Evolutionary conservation across 2,113 vertebrate species (phyloP), one percentile per base, ranked within the genome.

Genomic region (Saguinus imperator): DNA sequence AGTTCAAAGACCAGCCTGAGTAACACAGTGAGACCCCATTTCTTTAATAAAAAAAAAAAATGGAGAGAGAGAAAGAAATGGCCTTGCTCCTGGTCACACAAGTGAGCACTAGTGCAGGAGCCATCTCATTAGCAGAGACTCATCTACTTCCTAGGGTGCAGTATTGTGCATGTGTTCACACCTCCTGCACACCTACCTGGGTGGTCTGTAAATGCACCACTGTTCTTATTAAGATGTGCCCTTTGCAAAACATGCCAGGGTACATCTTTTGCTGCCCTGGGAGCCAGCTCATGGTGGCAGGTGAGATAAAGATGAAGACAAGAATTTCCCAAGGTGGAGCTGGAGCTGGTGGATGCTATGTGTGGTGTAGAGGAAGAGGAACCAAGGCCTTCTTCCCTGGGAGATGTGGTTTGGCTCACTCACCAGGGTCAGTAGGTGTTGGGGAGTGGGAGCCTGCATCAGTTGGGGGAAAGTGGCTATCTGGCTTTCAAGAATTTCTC

Each of bases 351-450:
- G 8, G 20, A 35, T 13, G 7, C 10, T 20, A 45, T n/a, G 55
- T 88, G 85, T 70, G 40, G 72, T 3, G 27, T 55, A 23, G 43
- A 16, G 75, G 12, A 21, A 37, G 20, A 37, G 81, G 25, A 2
- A 17, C 16, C 57, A 40, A 20, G 32, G n/a, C 18, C 12, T 89
- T 50, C 32, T 75, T n/a, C 73, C 86, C 43, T 13, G 18, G n/a
- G 50, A 93, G 52, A 9, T 68, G n/a, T 20, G 43, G 11, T 6
- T 18, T 3, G 35, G n/a, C 45, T 55, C 35, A 21, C 85, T 61
- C 43, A 25, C 4, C 23, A 45, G 58, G 27, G 57, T 20, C 11
- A 0, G 40, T 0, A 25, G 68, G 8, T 1, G 0, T 9, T 4
- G 4, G n/a, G 29, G 68, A 20, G 1, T 14, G 1, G 23, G 6